Evolutionary conservation across 1,140 invertebrate species (phyloP).

Genomic region (Vollenhovia emeryi): DNA sequence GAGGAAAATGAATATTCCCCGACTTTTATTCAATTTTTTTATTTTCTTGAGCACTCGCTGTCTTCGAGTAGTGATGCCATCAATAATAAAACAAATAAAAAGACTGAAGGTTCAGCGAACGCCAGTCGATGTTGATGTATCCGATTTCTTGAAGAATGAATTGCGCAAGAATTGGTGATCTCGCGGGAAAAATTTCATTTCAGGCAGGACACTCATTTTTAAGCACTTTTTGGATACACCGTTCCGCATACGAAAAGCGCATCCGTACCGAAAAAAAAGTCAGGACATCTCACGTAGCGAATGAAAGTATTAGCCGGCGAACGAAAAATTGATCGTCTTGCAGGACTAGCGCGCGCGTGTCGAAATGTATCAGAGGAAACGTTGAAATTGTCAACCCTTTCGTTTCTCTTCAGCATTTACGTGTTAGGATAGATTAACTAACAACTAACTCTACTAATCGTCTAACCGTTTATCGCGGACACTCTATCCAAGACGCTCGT

Average conservation of each 20-base stretch:
- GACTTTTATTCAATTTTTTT: not conserved
- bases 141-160: not conserved
- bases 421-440: constrained; percentile 75
- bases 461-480: constrained; percentile 67
- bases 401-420: constrained; percentile 74
- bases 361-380: constrained; percentile 29
- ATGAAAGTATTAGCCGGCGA: constrained; percentile 50
- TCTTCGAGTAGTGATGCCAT: not conserved
- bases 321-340: constrained; percentile 13
- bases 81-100: constrained; percentile 2
- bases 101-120: not conserved
- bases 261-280: constrained; percentile 26
- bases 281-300: constrained; percentile 45
- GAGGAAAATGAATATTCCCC: not conserved
- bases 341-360: not conserved
- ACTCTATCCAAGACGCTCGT: constrained; percentile 47
- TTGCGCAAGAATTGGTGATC: not conserved
- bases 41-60: not conserved
- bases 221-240: not conserved
- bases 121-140: not conserved
- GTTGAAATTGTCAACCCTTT: constrained; percentile 75
- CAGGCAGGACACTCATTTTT: not conserved
- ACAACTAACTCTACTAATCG: constrained; percentile 68
- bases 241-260: constrained; percentile 19
- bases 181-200: not conserved